phyloP scores from a whole-genome alignment of 2,113 vertebrate genomes.

The Agelaius tricolor region DNA sequence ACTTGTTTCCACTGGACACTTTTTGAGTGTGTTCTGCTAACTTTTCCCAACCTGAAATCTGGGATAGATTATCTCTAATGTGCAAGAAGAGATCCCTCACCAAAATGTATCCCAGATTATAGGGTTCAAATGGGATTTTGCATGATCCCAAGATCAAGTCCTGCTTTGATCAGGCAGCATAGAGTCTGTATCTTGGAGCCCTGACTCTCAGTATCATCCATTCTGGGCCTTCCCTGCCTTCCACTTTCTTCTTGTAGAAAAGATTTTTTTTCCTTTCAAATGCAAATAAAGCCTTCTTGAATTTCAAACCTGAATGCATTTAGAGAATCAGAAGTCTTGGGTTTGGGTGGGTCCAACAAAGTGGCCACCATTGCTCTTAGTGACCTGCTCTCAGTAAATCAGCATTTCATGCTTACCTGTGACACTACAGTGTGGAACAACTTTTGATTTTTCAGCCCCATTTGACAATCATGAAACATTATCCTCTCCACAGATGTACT shows the following conservation, averaged over 20 bases:
- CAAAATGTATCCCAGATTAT: not conserved
- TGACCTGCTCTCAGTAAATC: not conserved
- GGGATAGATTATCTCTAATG: rapidly evolving
- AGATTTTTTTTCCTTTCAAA: not conserved
- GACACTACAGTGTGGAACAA: not conserved
- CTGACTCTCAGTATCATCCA: not conserved
- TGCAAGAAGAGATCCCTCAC: not conserved
- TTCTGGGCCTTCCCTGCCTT: not conserved
- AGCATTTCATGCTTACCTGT: not conserved
- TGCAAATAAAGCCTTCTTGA: not conserved
- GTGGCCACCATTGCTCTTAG: not conserved
- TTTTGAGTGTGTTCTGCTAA: not conserved
- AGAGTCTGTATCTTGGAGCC: not conserved
- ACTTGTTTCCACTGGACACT: not conserved
- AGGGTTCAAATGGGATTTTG: not conserved
- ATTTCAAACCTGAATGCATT: not conserved
- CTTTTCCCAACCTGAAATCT: not conserved
- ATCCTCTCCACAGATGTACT: not conserved
- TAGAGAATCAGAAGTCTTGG: not conserved
- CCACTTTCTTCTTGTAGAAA: not conserved
- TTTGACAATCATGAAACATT: not conserved
- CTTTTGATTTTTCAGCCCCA: not conserved
- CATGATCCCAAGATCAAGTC: not conserved
- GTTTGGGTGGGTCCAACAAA: not conserved
- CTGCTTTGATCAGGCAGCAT: not conserved